These are phyloP conservation scores for Microtus pennsylvanicus DNA, from an alignment of 2,113 vertebrate species.

Conservation along the genomic window DNA sequence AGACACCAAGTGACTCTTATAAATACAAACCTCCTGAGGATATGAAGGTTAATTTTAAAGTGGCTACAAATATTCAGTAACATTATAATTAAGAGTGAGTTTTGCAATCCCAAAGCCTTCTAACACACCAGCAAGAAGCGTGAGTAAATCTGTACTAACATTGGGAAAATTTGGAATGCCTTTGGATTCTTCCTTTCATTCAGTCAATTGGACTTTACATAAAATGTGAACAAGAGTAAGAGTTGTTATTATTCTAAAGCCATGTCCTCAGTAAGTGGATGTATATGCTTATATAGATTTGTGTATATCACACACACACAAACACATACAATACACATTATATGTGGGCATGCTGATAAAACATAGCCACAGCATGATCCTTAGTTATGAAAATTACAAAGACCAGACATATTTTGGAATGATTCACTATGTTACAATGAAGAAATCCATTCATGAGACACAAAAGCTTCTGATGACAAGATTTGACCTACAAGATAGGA, in stretches of 20 bases:
- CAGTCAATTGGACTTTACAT: slow-evolving; percentile 20
- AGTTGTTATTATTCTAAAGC: slow-evolving; percentile 15
- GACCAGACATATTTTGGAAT: not conserved
- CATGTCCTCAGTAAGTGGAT: not conserved
- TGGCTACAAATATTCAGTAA: slow-evolving; percentile 87
- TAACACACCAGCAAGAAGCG: slow-evolving; percentile 70
- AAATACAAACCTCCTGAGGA: slow-evolving; percentile 87
- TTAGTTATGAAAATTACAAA: not conserved
- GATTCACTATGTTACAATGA: not conserved
- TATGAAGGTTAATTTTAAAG: slow-evolving; percentile 88
- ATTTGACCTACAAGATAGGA: not conserved
- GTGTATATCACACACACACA: not conserved
- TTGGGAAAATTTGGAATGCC: slow-evolving; percentile 71
- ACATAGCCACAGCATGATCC: not conserved
- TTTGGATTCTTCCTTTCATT: slow-evolving; percentile 69
- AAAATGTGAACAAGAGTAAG: not conserved
- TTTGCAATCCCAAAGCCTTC: slow-evolving; percentile 79
- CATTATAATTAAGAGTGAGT: slow-evolving; percentile 86
- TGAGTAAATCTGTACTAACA: slow-evolving; percentile 77
- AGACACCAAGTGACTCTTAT: slow-evolving; percentile 86
- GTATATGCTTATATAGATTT: not conserved
- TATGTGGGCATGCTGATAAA: not conserved
- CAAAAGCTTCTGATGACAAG: not conserved
- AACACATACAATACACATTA: not conserved
- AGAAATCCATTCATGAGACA: not conserved